phyloP scores from a whole-genome alignment of 2,113 vertebrate genomes.

The Salminus brasiliensis region DNA sequence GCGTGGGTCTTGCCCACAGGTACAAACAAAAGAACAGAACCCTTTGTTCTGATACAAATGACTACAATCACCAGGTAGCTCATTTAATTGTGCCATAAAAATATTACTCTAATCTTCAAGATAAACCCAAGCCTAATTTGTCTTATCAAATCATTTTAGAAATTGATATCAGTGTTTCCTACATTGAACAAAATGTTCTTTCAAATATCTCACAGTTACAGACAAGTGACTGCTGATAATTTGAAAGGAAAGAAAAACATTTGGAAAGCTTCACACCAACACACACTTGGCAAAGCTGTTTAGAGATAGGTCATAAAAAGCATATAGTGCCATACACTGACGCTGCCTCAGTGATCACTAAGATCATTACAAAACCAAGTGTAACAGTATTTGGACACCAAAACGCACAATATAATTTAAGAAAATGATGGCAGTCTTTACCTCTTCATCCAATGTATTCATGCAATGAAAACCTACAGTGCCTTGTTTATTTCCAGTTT shows the following conservation, averaged over 20 bases:
- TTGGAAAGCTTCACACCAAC: too few relatives aligned
- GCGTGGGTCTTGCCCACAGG: neutral
- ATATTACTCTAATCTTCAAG: neutral
- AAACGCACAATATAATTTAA: too few relatives aligned
- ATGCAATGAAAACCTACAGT: too few relatives aligned
- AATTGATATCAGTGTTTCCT: neutral
- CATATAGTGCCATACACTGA: too few relatives aligned
- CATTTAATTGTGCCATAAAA: slow-evolving; percentile 11
- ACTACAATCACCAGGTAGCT: neutral
- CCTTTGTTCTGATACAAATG: neutral
- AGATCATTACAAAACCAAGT: too few relatives aligned
- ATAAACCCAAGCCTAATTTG: slow-evolving; percentile 8
- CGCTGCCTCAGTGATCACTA: too few relatives aligned
- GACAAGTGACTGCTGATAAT: neutral
- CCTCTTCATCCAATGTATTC: too few relatives aligned
- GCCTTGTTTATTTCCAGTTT: too few relatives aligned
- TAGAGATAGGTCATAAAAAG: too few relatives aligned
- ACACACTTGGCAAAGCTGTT: too few relatives aligned
- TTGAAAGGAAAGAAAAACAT: neutral
- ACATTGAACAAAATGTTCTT: neutral
- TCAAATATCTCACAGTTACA: neutral
- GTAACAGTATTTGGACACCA: too few relatives aligned
- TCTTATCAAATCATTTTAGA: neutral
- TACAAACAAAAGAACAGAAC: neutral
- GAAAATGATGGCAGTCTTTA: too few relatives aligned